Evolutionary conservation across 2,888 invertebrate species (phyloP).

Genomic region (Amitus sp.): DNA sequence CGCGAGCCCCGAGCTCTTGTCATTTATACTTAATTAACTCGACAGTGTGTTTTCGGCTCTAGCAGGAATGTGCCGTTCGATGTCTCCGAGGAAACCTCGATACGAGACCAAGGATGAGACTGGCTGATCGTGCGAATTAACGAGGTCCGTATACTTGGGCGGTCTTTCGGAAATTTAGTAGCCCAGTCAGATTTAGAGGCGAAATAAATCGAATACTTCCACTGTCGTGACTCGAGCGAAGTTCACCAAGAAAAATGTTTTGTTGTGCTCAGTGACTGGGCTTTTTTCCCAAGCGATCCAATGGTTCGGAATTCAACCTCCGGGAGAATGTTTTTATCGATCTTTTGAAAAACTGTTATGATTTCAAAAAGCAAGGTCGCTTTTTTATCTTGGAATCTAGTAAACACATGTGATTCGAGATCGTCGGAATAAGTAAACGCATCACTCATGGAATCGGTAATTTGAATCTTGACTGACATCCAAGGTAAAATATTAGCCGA

Average conservation of each 20-base stretch:
- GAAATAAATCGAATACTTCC: conserved; percentile 42
- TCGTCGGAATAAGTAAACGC: conserved; percentile 57
- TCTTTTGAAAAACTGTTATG: too few relatives aligned
- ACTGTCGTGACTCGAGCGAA: conserved; percentile 23
- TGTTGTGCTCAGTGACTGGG: conserved; percentile 29
- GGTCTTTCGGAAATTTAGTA: conserved; percentile 46
- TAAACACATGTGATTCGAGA: background rate
- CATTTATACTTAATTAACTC: conserved; percentile 37
- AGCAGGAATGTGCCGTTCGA: conserved; percentile 40
- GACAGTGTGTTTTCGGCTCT: conserved; percentile 36
- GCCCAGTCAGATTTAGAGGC: conserved; percentile 41
- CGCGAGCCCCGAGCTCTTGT: background rate
- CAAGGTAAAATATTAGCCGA: too few relatives aligned
- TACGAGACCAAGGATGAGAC: conserved; percentile 38
- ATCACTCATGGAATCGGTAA: conserved; percentile 59
- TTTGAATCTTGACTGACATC: conserved; percentile 53
- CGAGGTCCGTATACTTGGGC: conserved; percentile 56
- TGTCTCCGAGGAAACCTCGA: conserved; percentile 48
- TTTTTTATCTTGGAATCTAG: conserved; percentile 3
- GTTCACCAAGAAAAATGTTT: conserved; percentile 39
- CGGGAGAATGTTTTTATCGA: too few relatives aligned
- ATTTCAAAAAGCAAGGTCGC: conserved; percentile 8
- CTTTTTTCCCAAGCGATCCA: conserved; percentile 12
- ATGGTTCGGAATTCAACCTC: too few relatives aligned
- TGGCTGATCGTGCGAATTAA: conserved; percentile 55